phyloP scores from a whole-genome alignment of 2,888 invertebrate genomes.

The Sthenelais limicola region DNA sequence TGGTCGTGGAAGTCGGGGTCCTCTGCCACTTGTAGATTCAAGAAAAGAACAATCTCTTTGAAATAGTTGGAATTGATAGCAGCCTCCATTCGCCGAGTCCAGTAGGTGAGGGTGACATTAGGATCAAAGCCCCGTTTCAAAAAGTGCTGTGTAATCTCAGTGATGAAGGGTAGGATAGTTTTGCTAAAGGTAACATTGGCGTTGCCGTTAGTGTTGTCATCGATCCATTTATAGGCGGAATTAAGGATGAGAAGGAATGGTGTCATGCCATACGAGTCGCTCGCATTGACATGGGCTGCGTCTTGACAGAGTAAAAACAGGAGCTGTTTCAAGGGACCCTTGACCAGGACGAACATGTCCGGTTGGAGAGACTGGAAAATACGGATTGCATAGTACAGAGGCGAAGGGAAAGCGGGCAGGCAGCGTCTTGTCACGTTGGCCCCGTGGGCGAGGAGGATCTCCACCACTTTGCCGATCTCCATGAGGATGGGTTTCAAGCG shows the following conservation, averaged over 20 bases:
- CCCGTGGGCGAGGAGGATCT: conserved; percentile 52
- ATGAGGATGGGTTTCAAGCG: conserved; percentile 52
- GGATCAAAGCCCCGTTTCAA: conserved; percentile 50
- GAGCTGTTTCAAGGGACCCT: conserved; percentile 52
- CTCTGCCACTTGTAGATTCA: conserved; percentile 48
- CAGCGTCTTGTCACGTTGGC: conserved; percentile 50
- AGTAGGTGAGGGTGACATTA: conserved; percentile 50
- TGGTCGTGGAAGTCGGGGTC: conserved; percentile 49
- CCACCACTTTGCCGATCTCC: conserved; percentile 52
- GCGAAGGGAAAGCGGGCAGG: conserved; percentile 49
- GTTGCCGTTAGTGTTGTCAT: conserved; percentile 45
- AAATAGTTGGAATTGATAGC: conserved; percentile 53
- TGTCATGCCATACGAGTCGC: conserved; percentile 52
- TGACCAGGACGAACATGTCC: conserved; percentile 55
- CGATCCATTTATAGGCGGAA: conserved; percentile 50
- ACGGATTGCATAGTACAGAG: conserved; percentile 54
- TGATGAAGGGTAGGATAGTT: conserved; percentile 52
- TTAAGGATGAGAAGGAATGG: conserved; percentile 50
- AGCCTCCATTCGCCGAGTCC: conserved; percentile 52
- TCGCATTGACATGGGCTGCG: conserved; percentile 49
- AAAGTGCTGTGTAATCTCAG: conserved; percentile 49
- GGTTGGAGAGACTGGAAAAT: conserved; percentile 54
- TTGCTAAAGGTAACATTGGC: conserved; percentile 48
- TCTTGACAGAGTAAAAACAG: conserved; percentile 51
- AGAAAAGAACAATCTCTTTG: conserved; percentile 51